Conservation (phyloP, 2,113 vertebrate species). For the Cranoglanis bouderius region DNA sequence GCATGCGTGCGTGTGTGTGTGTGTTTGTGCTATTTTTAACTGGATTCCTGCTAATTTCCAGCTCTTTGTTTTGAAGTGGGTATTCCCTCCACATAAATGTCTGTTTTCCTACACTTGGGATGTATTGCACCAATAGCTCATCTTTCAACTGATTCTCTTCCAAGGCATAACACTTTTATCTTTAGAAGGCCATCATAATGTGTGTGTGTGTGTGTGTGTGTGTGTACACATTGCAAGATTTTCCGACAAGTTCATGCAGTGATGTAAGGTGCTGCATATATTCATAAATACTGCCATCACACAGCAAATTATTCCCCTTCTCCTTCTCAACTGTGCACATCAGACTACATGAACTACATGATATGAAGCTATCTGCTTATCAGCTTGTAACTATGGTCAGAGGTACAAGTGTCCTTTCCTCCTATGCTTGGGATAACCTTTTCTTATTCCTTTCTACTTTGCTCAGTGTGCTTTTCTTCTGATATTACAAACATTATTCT, state of each 20-base stretch:
- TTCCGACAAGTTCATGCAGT: too few species aligned
- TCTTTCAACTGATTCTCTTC: background rate
- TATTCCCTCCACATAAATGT: background rate
- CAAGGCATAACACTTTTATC: background rate
- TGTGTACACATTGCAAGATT: too few species aligned
- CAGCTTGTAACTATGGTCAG: background rate
- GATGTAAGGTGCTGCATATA: too few species aligned
- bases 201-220: too few species aligned
- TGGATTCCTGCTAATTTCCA: background rate
- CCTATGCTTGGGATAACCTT: background rate
- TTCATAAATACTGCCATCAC: background rate
- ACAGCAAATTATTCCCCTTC: background rate
- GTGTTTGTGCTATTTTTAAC: too few species aligned
- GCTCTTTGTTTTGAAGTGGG: background rate
- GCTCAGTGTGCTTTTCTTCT: background rate
- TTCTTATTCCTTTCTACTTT: background rate
- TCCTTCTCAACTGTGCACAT: background rate
- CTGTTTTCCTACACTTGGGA: background rate
- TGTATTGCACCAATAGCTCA: background rate
- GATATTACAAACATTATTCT: background rate
- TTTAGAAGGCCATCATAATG: too few species aligned
- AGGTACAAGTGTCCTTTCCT: background rate
- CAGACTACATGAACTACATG: background rate
- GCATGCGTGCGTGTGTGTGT: too few species aligned
- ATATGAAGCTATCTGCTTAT: background rate